Percentiles rank a stretch among this genome's conserved stretches.
Evolutionary conservation across 2,113 vertebrate genomes (phyloP).

Genomic region (Emydocephalus ijimae): DNA sequence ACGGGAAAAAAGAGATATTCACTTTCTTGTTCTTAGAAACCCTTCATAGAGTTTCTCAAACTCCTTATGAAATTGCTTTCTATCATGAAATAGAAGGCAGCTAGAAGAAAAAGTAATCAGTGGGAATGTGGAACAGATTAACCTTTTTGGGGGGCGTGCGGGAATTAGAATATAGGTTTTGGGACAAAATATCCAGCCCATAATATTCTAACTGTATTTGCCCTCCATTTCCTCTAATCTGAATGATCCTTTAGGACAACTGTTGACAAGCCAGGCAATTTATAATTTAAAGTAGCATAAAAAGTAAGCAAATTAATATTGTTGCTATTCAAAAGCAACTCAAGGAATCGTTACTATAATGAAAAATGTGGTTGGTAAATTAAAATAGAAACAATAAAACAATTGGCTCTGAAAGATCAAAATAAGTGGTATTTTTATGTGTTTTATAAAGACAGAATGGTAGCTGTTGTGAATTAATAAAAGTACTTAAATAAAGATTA

Average conservation of each 20-base stretch:
- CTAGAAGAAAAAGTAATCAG: not conserved
- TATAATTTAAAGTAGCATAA: not conserved
- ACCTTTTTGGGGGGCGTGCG: rapidly evolving
- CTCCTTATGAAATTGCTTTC: not conserved
- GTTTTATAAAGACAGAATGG: not conserved
- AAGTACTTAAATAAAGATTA: too few relatives aligned
- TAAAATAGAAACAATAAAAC: not conserved
- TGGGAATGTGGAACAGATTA: not conserved
- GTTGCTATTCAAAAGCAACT: not conserved
- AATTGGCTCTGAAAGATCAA: not conserved
- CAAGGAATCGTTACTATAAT: not conserved
- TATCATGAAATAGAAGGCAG: not conserved
- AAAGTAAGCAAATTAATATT: not conserved
- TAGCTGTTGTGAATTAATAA: too few relatives aligned
- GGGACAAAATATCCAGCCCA: not conserved
- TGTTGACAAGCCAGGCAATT: not conserved
- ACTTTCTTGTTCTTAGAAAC: not conserved
- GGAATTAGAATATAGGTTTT: not conserved
- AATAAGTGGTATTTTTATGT: not conserved
- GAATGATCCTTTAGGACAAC: not conserved
- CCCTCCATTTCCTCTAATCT: not conserved
- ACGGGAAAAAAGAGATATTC: not conserved
- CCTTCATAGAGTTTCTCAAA: not conserved
- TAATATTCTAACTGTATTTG: not conserved
- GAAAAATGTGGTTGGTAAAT: not conserved